These are phyloP conservation scores for Elephantulus edwardii DNA, from an alignment of 2,113 vertebrate genomes.

Conservation along the genomic window DNA sequence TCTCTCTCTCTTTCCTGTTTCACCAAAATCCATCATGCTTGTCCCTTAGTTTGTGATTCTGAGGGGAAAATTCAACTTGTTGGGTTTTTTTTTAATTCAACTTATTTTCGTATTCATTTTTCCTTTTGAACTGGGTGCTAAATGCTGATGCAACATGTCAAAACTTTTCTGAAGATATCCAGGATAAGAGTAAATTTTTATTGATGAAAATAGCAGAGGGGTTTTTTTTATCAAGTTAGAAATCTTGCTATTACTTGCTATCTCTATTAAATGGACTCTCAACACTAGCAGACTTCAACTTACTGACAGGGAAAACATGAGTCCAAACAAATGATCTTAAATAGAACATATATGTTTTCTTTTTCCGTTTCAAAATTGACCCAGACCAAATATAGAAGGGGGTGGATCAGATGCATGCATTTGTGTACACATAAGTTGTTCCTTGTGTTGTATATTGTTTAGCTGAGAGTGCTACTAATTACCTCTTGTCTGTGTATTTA, in stretches of 20 bases:
- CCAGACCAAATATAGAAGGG: neutral
- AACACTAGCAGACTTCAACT: neutral
- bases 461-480: neutral
- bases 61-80: neutral
- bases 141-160: constrained; percentile 11
- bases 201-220: constrained; percentile 24
- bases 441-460: neutral
- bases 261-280: neutral
- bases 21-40: neutral
- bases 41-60: constrained; percentile 14
- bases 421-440: neutral
- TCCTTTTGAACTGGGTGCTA: constrained; percentile 51
- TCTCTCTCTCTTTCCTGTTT: constrained; percentile 3
- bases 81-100: no score
- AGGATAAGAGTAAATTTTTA: constrained; percentile 41
- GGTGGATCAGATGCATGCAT: neutral
- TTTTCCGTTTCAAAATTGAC: neutral
- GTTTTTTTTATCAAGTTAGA: neutral
- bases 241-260: neutral
- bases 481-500: neutral
- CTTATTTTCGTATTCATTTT: constrained; percentile 43
- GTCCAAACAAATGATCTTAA: constrained; percentile 10
- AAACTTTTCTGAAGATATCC: constrained; percentile 24
- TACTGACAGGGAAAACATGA: neutral
- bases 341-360: neutral